These are phyloP conservation scores for Psittacula cyanocephala DNA, from an alignment of 2,113 vertebrate species.

Conservation along the genomic window DNA sequence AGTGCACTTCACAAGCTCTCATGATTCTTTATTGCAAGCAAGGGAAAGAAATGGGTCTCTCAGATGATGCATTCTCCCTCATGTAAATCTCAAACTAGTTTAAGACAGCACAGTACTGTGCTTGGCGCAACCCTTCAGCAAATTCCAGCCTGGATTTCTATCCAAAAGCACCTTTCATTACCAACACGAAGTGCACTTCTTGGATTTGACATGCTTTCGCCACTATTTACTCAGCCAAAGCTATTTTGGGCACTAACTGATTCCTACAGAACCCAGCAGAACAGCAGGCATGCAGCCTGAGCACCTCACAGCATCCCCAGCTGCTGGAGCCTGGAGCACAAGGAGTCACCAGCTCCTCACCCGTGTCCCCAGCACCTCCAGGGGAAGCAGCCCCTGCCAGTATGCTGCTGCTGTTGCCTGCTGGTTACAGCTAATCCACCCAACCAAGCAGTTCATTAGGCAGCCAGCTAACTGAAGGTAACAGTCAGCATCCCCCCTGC, in stretches of 20 bases:
- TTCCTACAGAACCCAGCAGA: neutral
- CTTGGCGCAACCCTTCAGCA: neutral
- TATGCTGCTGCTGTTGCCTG: neutral
- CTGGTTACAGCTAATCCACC: neutral
- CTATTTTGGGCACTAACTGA: neutral
- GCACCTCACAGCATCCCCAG: neutral
- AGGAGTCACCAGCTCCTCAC: neutral
- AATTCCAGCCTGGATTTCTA: neutral
- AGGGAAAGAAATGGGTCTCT: neutral
- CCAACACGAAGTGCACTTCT: neutral
- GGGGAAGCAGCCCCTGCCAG: neutral
- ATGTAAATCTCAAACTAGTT: neutral
- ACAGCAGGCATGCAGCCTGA: neutral
- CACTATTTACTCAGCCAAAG: neutral
- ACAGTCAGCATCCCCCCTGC: neutral
- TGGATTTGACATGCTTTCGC: neutral
- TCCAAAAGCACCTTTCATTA: neutral
- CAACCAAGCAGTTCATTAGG: neutral
- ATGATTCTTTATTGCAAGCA: neutral
- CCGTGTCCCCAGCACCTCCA: rapidly evolving
- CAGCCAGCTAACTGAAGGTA: neutral
- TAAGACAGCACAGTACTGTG: neutral
- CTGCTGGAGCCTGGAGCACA: neutral
- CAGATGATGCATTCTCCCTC: neutral
- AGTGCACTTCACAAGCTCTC: neutral